These are phyloP conservation scores for Acromyrmex echinatior DNA, from an alignment of 1,140 invertebrate genomes.

Conservation along the genomic window DNA sequence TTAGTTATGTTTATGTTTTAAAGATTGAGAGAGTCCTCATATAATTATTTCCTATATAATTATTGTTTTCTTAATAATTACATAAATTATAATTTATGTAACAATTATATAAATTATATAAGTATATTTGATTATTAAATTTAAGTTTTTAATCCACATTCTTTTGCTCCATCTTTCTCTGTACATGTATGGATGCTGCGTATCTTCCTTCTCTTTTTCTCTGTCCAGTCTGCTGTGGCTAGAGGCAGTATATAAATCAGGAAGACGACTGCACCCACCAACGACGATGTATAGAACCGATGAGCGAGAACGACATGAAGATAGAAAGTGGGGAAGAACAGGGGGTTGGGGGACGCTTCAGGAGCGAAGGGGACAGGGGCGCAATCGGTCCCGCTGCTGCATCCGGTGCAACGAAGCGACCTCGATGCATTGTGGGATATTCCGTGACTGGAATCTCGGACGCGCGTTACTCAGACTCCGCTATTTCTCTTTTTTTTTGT, in stretches of 20 bases:
- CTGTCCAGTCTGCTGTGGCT: conserved; percentile 76
- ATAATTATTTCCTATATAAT: no score
- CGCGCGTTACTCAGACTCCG: conserved; percentile 48
- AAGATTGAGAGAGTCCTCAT: no score
- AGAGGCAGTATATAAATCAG: conserved; percentile 86
- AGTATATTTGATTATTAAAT: background rate
- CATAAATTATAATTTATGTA: background rate
- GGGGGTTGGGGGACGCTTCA: conserved; percentile 35
- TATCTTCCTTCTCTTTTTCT: background rate
- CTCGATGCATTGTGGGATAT: conserved; percentile 84
- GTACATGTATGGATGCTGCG: background rate
- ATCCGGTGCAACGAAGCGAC: conserved; percentile 82
- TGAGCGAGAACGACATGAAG: conserved; percentile 22
- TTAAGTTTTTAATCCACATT: background rate
- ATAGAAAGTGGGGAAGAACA: conserved; percentile 14
- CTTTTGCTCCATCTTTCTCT: background rate
- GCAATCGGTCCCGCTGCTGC: conserved; percentile 75
- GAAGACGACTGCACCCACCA: conserved; percentile 83
- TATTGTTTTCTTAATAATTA: no score
- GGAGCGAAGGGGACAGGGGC: conserved; percentile 73
- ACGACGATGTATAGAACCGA: conserved; percentile 73
- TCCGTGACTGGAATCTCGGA: conserved; percentile 85
- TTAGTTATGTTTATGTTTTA: background rate
- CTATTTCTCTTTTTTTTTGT: conserved; percentile 50
- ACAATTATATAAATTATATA: background rate